Percentiles rank a stretch among this genome's conserved stretches.
phyloP scores from a whole-genome alignment of 2,888 invertebrate genomes.

The Hirtodrosophila duncani region DNA sequence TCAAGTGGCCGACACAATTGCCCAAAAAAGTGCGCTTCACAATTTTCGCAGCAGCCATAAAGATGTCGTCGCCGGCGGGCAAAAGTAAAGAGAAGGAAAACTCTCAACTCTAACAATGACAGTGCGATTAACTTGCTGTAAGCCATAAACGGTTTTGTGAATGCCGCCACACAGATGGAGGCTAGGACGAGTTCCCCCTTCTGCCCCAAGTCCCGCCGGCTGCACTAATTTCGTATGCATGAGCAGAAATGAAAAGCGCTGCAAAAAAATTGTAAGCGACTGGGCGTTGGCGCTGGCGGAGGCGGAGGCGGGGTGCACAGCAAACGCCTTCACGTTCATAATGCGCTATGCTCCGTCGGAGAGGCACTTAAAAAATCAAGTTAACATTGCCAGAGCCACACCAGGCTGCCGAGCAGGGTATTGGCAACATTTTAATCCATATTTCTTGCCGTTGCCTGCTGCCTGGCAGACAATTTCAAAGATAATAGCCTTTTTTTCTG shows the following conservation, averaged over 20 bases:
- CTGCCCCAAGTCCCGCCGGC: background rate
- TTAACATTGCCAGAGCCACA: slow-evolving; percentile 37
- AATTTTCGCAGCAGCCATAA: slow-evolving; percentile 26
- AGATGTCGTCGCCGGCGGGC: slow-evolving; percentile 21
- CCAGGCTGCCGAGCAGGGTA: slow-evolving; percentile 20
- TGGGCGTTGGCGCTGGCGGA: slow-evolving; percentile 5
- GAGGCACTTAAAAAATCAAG: slow-evolving; percentile 69
- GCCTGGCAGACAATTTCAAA: slow-evolving; percentile 76
- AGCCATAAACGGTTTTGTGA: slow-evolving; percentile 59
- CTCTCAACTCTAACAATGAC: slow-evolving; percentile 57
- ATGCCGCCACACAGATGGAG: background rate
- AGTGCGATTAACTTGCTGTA: slow-evolving; percentile 70
- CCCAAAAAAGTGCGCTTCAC: slow-evolving; percentile 26
- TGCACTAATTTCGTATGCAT: slow-evolving; percentile 73
- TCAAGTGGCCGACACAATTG: slow-evolving; percentile 30
- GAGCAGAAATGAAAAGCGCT: slow-evolving; percentile 59
- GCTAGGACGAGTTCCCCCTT: slow-evolving; percentile 4
- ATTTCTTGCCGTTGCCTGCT: slow-evolving; percentile 57
- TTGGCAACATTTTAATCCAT: slow-evolving; percentile 74
- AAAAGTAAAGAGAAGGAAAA: slow-evolving; percentile 11
- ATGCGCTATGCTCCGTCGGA: slow-evolving; percentile 33
- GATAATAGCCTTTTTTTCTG: slow-evolving; percentile 68
- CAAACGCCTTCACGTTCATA: slow-evolving; percentile 59
- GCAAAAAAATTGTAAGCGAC: slow-evolving; percentile 20
- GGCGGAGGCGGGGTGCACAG: slow-evolving; percentile 7